Conservation (phyloP, 2,888 invertebrate genomes). For the Dryococelus australis region DNA sequence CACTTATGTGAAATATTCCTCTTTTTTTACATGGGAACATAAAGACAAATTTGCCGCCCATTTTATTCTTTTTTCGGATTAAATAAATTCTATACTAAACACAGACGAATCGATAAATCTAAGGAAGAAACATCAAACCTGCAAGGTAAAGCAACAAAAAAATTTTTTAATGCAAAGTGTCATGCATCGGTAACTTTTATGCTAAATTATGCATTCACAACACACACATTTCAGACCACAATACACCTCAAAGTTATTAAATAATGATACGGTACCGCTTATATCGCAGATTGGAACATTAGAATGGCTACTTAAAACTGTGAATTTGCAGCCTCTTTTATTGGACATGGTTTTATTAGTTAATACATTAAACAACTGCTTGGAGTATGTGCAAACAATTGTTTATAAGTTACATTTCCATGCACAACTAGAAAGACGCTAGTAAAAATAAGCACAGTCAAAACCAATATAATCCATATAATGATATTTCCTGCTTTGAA, state of each 20-base stretch:
- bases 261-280: background rate
- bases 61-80: background rate
- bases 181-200: slow-evolving; percentile 1
- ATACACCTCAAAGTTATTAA: background rate
- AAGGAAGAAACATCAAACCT: background rate
- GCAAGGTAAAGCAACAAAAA: background rate
- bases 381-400: background rate
- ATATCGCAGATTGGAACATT: background rate
- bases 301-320: background rate
- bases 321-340: background rate
- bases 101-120: background rate
- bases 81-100: background rate
- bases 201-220: background rate
- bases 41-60: background rate
- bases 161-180: background rate
- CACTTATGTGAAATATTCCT: background rate
- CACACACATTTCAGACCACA: background rate
- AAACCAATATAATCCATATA: background rate
- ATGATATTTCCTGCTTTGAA: background rate
- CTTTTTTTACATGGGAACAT: background rate
- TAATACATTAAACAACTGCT: background rate
- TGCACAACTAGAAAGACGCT: background rate
- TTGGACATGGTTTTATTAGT: background rate
- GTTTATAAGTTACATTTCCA: background rate
- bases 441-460: background rate